Evolutionary conservation across 2,888 invertebrate genomes (phyloP), one percentile per base, ranked within the genome.

Genomic region (Clunio marinus): DNA sequence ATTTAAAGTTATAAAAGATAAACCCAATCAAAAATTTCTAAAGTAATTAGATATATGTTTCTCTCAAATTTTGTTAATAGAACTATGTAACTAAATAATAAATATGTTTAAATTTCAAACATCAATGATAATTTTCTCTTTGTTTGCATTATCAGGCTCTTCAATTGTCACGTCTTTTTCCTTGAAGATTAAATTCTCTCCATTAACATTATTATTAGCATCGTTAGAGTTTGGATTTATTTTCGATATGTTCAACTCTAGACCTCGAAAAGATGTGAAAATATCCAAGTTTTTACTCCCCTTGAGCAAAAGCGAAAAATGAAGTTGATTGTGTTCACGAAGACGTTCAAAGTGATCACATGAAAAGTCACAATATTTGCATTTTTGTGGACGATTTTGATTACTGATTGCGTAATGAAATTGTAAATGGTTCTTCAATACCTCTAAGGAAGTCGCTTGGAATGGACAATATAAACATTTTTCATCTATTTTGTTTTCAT

Each of bases 301-400:
- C 51, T 65, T 65, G 25, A 46, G 22, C n/a, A 69, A 74, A 58
- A 75, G 72, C 72, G 75, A 76, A 75, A 93, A 91, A 77, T 93
- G 93, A 66, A 90, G 81, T 74, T 88, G 87, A 45, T 86, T 82
- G 77, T 94, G 94, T 73, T 92, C 92, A 46, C 87, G 83, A 35
- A 93, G 80, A 71, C 88, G 85, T 74, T 88, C 85, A 69, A 85
- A 85, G 73, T 89, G 88, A 2, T 86, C 83, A 25, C 88, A 88
- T 24, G 88, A 87, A 76, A 89, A 89, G 78, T 92, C 91, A 77
- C 94, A 94, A 76, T 88, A 88, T 22, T 87, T 84, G 78, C 94
- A 94, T 71, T 85, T 84, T 73, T 86, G 85, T 70, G 81, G 82
- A 71, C 84, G 84, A 59, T 80, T 78, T 0, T 77, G 77, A 57